phyloP scores from a whole-genome alignment of 1,140 invertebrate genomes.

The Nebria ingens region DNA sequence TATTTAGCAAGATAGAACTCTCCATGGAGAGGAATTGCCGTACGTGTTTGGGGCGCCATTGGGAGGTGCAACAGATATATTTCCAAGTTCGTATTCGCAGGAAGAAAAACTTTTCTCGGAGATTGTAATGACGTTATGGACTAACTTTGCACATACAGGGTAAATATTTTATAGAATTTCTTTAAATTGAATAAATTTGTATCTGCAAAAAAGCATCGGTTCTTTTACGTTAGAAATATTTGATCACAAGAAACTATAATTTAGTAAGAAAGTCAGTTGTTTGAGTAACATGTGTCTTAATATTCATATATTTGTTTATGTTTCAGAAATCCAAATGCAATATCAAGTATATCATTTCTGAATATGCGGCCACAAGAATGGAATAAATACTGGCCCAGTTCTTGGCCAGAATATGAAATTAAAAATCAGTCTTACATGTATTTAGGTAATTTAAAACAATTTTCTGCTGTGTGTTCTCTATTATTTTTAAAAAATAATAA shows the following conservation, averaged over 20 bases:
- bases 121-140: conserved; percentile 77
- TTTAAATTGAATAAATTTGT: background rate
- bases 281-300: conserved; percentile 11
- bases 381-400: conserved; percentile 50
- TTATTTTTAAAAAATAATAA: too few relatives aligned
- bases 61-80: conserved; percentile 59
- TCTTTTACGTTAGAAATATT: background rate
- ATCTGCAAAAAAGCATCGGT: conserved; percentile 5
- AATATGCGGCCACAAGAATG: conserved; percentile 47
- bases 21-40: conserved; percentile 83
- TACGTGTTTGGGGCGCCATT: conserved; percentile 87
- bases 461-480: too few relatives aligned
- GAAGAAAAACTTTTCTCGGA: conserved; percentile 69
- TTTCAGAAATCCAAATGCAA: conserved; percentile 63
- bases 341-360: conserved; percentile 43
- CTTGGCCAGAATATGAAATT: conserved; percentile 70
- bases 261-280: too few relatives aligned
- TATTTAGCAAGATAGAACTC: conserved; percentile 42
- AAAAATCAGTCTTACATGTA: conserved; percentile 61
- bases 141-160: conserved; percentile 83
- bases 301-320: conserved; percentile 21
- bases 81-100: conserved; percentile 58
- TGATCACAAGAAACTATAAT: conserved; percentile 1
- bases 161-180: too few relatives aligned
- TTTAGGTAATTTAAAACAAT: conserved; percentile 57